A percentile compares a stretch with the other conserved stretches of the same genome.
These are phyloP conservation scores for Synergus laeviventris DNA, from an alignment of 2,888 invertebrate genomes.

Conservation along the genomic window DNA sequence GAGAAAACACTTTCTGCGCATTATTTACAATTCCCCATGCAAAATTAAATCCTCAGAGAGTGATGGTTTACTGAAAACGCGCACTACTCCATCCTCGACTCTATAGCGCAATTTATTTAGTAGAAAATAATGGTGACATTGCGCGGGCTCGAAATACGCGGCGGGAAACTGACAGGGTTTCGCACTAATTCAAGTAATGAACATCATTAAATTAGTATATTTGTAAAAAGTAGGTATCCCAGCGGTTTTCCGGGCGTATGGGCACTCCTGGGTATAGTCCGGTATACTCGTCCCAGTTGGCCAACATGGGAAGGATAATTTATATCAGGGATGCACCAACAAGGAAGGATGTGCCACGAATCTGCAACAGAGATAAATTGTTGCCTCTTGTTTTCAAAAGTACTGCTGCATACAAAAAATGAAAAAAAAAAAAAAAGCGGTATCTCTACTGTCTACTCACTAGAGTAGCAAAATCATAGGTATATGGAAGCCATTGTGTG, in stretches of 20 bases:
- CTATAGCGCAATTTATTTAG: slow-evolving; percentile 21
- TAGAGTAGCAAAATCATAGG: not conserved
- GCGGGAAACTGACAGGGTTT: slow-evolving; percentile 14
- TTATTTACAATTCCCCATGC: slow-evolving; percentile 11
- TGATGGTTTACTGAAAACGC: slow-evolving; percentile 37
- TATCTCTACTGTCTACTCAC: not conserved
- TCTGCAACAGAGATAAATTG: slow-evolving; percentile 27
- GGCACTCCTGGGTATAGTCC: slow-evolving; percentile 6
- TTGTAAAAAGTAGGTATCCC: not conserved
- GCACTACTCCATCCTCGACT: not conserved
- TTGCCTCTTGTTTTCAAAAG: slow-evolving; percentile 31
- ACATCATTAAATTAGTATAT: slow-evolving; percentile 31
- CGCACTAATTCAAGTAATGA: slow-evolving; percentile 38
- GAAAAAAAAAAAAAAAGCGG: not conserved
- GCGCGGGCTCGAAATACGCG: not conserved
- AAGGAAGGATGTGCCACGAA: slow-evolving; percentile 33
- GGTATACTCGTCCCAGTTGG: not conserved
- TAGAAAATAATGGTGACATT: slow-evolving; percentile 22
- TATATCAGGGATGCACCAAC: slow-evolving; percentile 34
- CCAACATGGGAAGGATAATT: slow-evolving; percentile 23
- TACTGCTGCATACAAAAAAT: not conserved
- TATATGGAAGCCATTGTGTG: not conserved
- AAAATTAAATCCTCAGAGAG: slow-evolving; percentile 19
- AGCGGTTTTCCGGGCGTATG: not conserved
- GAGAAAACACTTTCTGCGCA: slow-evolving; percentile 1